Base-by-base conservation (phyloP, 2,113 vertebrate genomes). In the Glaucomys volans region DNA sequence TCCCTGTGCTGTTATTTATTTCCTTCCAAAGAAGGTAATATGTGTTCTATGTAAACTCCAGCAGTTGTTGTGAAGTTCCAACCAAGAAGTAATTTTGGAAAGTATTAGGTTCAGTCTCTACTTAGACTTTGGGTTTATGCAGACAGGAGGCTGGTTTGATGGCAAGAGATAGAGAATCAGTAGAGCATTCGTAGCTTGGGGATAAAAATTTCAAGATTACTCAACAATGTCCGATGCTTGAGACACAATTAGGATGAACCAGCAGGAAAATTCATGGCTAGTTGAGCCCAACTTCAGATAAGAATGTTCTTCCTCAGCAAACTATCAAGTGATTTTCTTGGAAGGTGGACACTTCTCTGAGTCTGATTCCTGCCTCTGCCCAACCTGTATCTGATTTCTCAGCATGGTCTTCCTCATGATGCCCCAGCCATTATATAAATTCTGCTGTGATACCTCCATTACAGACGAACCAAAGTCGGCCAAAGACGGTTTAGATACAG, bases 281-380 rank as follows among this genome's bases (percentile, higher is more conserved):
- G 20, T 47, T 80, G 64, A 93, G 16, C n/a, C 91, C 93, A 87
- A 96, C n/a, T 75, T 93, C 66, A 93, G 69, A 93, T 64, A 74
- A 50, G 2, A 37, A 8, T n/a, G 1, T 20, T 62, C 62, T 12
- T 93, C 26, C 50, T 91, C 37, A 74, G 59, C 64, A 92, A 80
- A 87, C 35, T 69, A 95, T 90, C 47, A 37, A 20, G n/a, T 87
- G 37, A 75, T 92, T 95, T 94, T 94, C 66, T 57, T 28, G 59
- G 35, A 95, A 93, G 71, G 5, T 1, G 0, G 12, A 57, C 44
- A 0, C 16, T 95, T 87, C 62, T 91, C 30, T 66, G 82, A 85
- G 12, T 95, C 66, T 91, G 47, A 40, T 57, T 62, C 47, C 44
- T 91, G 44, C 8, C 5, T 52, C 37, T 96, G 30, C 22, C 57